Conservation (phyloP, 1,140 invertebrate genomes). For the Mactra quadrangularis region DNA sequence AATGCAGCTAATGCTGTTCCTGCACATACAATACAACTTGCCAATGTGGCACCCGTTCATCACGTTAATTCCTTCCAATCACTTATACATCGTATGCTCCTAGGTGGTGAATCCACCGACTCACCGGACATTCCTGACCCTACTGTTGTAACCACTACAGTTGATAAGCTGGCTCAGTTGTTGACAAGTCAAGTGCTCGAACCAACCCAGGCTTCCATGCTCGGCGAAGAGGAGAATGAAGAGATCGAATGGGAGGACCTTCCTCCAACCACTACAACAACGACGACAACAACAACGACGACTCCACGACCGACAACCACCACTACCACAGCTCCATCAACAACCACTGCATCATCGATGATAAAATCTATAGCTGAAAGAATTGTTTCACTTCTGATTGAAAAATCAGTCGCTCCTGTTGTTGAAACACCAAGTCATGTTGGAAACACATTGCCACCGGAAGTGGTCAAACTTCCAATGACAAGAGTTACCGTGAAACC, state of each 20-base stretch:
- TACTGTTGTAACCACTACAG: not conserved
- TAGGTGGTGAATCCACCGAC: not conserved
- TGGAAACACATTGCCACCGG: too few relatives aligned
- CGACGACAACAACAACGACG: conserved; percentile 8
- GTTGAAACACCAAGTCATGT: too few relatives aligned
- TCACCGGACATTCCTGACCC: conserved; percentile 18
- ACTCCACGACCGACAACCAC: not conserved
- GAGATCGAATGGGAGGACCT: not conserved
- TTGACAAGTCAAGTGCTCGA: not conserved
- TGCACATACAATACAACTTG: too few relatives aligned
- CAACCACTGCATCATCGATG: not conserved
- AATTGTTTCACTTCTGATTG: not conserved
- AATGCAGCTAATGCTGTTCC: too few relatives aligned
- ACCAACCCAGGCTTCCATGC: not conserved
- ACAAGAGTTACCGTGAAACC: too few relatives aligned
- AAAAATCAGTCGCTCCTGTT: not conserved
- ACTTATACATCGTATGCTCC: not conserved
- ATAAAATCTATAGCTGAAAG: conserved; percentile 21
- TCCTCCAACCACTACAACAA: not conserved
- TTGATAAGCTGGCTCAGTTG: not conserved
- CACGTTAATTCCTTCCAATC: too few relatives aligned
- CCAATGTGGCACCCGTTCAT: too few relatives aligned
- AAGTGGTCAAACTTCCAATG: too few relatives aligned
- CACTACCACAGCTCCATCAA: not conserved
- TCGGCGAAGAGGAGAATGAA: not conserved